These are phyloP conservation scores for Ips typographus DNA, from an alignment of 1,140 invertebrate species.

Conservation along the genomic window DNA sequence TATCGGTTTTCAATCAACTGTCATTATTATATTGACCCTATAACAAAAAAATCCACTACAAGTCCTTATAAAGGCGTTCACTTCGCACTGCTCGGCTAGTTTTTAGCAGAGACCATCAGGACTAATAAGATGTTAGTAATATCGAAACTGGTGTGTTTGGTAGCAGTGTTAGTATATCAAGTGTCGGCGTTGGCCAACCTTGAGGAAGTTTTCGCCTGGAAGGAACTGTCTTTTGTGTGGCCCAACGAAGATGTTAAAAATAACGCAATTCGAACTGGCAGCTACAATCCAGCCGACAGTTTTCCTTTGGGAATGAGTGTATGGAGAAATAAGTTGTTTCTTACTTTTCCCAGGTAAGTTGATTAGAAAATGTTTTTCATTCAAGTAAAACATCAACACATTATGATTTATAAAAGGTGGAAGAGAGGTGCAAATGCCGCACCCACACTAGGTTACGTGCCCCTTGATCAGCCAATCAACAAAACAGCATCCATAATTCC, in stretches of 20 bases:
- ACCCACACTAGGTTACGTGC: slow-evolving; percentile 69
- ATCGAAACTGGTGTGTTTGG: not conserved
- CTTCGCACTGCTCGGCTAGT: slow-evolving; percentile 11
- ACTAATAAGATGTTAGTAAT: slow-evolving; percentile 6
- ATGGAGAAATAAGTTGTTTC: slow-evolving; percentile 75
- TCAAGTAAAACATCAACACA: no score
- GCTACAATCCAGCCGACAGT: slow-evolving; percentile 71
- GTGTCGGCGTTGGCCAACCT: slow-evolving; percentile 45
- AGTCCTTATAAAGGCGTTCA: slow-evolving; percentile 15
- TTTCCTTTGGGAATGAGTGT: slow-evolving; percentile 70
- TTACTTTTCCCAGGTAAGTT: slow-evolving; percentile 66
- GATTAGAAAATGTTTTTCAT: no score
- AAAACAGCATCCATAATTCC: slow-evolving; percentile 65
- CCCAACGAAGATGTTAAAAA: slow-evolving; percentile 61
- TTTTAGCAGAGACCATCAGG: not conserved
- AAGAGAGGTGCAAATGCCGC: slow-evolving; percentile 65
- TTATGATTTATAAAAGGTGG: slow-evolving; percentile 57
- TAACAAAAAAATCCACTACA: slow-evolving; percentile 2
- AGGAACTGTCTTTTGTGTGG: slow-evolving; percentile 69
- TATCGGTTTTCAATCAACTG: not conserved
- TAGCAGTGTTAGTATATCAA: slow-evolving; percentile 2
- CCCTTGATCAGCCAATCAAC: slow-evolving; percentile 56
- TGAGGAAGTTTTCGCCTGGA: slow-evolving; percentile 67
- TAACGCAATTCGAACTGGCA: slow-evolving; percentile 60
- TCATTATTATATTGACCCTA: not conserved